Evolutionary conservation across 2,888 invertebrate genomes (phyloP), one percentile per base, ranked within the genome.

Genomic region (Synergus itoensis): DNA sequence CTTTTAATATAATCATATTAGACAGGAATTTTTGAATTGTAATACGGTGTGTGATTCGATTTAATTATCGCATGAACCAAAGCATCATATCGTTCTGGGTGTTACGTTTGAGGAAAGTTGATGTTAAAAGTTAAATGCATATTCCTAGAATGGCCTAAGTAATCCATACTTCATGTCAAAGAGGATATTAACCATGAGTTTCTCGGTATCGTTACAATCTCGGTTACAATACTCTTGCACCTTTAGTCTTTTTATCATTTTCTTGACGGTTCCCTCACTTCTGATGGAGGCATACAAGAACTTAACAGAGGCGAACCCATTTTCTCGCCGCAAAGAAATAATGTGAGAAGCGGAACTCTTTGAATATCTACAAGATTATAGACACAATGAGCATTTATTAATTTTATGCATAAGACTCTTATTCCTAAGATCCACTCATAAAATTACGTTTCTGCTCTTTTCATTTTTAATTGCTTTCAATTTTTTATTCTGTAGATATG

Each of bases 191-290:
- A 48, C 45, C 45, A 16, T 8, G 73, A 73, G 53, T 73, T 73
- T 73, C 73, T 73, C 11, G 73, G 73, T 73, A 73, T 53, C 73
- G 48, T 73, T 73, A 73, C n/a, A n/a, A n/a, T n/a, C n/a, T n/a
- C n/a, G n/a, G n/a, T n/a, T n/a, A n/a, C 73, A 73, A 73, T 73
- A 73, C 73, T 73, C 45, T 53, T 36, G 73, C 2, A 73, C 73
- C 53, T 65, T 65, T 60, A 40, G 73, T 21, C 53, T 73, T 73
- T 53, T 73, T 73, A 73, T 36, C 48, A 73, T 73, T 73, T 73
- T 73, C 73, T 73, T 48, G 53, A 12, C 69, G 45, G 69, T 73
- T 53, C 53, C 53, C 48, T 73, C 73, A 73, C 73, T 53, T 73
- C 53, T 36, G 11, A n/a, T 9, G 48, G 28, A 53, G 14, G 28